Evolutionary conservation across 2,797 vertebrate species (phyloP), one percentile per base, ranked within the genome.

Genomic region (Eupleurogrammus muticus): DNA sequence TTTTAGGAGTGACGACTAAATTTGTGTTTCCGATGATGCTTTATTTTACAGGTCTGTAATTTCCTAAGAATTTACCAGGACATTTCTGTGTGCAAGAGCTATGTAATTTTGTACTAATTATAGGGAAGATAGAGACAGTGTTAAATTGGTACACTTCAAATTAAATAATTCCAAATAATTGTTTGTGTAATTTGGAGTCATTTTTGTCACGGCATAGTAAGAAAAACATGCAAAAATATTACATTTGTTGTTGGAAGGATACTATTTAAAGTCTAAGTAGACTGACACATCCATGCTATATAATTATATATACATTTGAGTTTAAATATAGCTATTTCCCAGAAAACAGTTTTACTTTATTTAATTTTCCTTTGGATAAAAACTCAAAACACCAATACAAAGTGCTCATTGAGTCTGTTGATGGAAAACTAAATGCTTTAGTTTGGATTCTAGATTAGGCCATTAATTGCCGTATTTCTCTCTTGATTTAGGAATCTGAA

Each of bases 401-500:
- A 63, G 23, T 50, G 16, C 24, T 56, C 57, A n/a, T n/a, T n/a
- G n/a, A n/a, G 1, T 58, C 28, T 23, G 49, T 49, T 28, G 28
- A 13, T 23, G 24, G 8, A 11, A 42, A 68, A 24, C 21, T 19
- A 56, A 36, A 46, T 48, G 1, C 9, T 46, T 4, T 51, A 11
- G 12, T 47, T 64, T 61, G 7, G 13, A 12, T 19, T n/a, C 9
- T 5, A 0, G 3, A 16, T 42, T 14, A 20, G 2, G 6, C 6
- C 4, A 35, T 65, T 14, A 54, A 66, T 64, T 19, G 2, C n/a
- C 66, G 1, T 28, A 1, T 77, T 73, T 71, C 84, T 82, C 0
- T 70, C 35, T 74, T 77, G 1, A 42, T 54, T 47, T 54, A 93
- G 92, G 87, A 86, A 53, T 81, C 67, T 60, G 86, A 85, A 65